Base-by-base conservation (phyloP, 2,888 invertebrate species). In the Lithophane socia region DNA sequence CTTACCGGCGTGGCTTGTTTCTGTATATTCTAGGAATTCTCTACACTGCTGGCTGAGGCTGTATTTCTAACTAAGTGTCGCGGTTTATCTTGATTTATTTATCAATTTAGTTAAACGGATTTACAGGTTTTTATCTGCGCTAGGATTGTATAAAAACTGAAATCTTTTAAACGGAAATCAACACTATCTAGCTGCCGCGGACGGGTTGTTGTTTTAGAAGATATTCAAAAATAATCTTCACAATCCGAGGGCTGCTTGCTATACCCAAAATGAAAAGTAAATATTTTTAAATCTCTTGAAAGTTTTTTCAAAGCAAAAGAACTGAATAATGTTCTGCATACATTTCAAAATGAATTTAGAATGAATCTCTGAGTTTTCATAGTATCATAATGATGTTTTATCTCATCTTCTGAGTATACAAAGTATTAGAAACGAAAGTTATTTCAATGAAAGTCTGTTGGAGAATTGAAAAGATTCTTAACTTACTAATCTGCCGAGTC, bases 201-300 rank as follows among this genome's bases (percentile, higher is more conserved):
- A 78, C 63, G 73, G 70, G 75, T 88, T 85, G 84, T 83, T 88
- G 77, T 85, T 79, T 79, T 70, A 85, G 75, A 81, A 80, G 75
- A 87, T 81, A 87, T 85, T 86, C 84, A 89, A 89, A 82, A 87
- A 86, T 79, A 83, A 75, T 83, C 74, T 77, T 64, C 78, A 61
- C 82, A 74, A 82, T 81, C 80, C 82, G 75, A 84, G 80, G 81
- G 83, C 75, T 77, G 86, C 79, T 83, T 82, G 80, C 80, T 73
- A 83, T 75, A 75, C 73, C 80, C 82, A 89, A 89, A 91, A 91
- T 91, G 87, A 90, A 91, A 91, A 83, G 88, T 89, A 90, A 91
- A 91, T 87, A 90, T 88, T 88, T 85, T 83, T 76, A 52, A 78
- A 84, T 82, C 81, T 77, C 78, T 85, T 68, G 52, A 82, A 81